Evolutionary conservation across 2,888 invertebrate genomes (phyloP).

Genomic region (Sepioteuthis lessoniana): DNA sequence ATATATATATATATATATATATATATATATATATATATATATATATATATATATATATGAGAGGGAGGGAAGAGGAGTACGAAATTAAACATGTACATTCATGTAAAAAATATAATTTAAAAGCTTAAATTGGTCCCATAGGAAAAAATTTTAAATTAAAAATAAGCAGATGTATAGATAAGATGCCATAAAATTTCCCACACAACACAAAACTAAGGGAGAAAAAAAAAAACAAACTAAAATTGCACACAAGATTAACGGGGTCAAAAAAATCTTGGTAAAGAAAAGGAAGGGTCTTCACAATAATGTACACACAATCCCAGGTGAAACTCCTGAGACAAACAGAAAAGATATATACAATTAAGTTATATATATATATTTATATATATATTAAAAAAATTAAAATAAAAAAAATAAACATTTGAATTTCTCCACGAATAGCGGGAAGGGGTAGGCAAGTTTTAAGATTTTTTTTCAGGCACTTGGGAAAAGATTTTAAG

Average conservation of each 20-base stretch:
- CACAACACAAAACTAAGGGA: neutral
- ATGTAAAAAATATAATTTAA: neutral
- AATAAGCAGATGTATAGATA: neutral
- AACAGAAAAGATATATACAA: neutral
- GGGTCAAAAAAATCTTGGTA: neutral
- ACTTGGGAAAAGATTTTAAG: too few relatives aligned
- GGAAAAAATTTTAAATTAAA: neutral
- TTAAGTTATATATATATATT: neutral
- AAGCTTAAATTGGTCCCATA: neutral
- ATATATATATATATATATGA: too few relatives aligned
- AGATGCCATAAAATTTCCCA: neutral
- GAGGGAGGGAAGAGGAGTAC: neutral
- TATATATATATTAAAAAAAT: neutral
- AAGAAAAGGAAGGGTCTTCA: neutral
- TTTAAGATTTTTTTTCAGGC: neutral
- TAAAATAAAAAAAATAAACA: neutral
- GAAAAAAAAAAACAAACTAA: neutral
- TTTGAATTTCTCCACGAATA: neutral
- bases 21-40: too few relatives aligned
- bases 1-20: too few relatives aligned
- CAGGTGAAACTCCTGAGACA: neutral
- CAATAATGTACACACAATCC: neutral
- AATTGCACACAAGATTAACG: neutral
- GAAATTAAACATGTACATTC: neutral
- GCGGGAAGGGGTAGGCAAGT: neutral